Conservation (phyloP, 1,140 invertebrate species). For the Cecropterus lyciades region DNA sequence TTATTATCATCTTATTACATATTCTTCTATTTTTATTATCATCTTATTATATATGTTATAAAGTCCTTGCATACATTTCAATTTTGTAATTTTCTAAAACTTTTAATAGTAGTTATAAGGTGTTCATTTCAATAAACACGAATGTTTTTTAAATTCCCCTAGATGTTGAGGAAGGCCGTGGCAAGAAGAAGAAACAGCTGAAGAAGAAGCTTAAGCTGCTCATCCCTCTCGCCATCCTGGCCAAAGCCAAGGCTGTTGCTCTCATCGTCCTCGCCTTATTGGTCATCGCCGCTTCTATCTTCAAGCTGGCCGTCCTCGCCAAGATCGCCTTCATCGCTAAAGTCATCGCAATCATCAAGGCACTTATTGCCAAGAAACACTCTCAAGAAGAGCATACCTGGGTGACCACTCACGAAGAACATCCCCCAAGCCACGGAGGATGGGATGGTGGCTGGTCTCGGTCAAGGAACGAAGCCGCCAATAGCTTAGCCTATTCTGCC, state of each 20-base stretch:
- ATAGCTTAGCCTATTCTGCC: slow-evolving; percentile 87
- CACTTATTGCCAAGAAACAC: slow-evolving; percentile 88
- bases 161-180: slow-evolving; percentile 67
- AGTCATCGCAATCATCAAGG: slow-evolving; percentile 66
- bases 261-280: slow-evolving; percentile 57
- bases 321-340: slow-evolving; percentile 78
- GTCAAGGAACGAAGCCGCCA: slow-evolving; percentile 83
- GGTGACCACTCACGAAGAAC: slow-evolving; percentile 84
- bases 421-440: slow-evolving; percentile 65
- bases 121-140: no score
- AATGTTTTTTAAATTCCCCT: slow-evolving; percentile 25
- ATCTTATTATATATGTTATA: no score
- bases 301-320: slow-evolving; percentile 68
- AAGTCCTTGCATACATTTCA: no score
- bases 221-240: slow-evolving; percentile 66
- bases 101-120: no score
- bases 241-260: slow-evolving; percentile 66
- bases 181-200: slow-evolving; percentile 74
- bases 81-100: no score
- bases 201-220: slow-evolving; percentile 77
- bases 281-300: slow-evolving; percentile 72
- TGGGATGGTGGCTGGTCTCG: slow-evolving; percentile 86
- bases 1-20: no score
- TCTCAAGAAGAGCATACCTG: slow-evolving; percentile 88
- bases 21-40: no score